Conservation (phyloP, 2,888 invertebrate species). For the Clanis bilineata region DNA sequence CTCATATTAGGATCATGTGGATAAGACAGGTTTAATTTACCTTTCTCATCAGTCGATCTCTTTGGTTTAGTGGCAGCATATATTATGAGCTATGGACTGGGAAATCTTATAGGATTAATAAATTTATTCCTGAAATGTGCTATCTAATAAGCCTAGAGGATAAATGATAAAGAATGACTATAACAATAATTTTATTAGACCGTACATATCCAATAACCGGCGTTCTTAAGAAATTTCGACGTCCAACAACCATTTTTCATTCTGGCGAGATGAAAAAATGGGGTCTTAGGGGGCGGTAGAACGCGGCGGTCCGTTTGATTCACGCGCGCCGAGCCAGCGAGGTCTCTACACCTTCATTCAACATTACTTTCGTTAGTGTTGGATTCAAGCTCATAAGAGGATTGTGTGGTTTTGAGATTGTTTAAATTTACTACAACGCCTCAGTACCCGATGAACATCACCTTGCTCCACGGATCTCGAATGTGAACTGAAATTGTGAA, state of each 20-base stretch:
- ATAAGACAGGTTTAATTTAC: no score
- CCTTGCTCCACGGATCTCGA: no score
- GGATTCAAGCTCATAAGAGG: not conserved
- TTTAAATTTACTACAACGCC: no score
- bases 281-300: constrained; percentile 53
- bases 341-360: constrained; percentile 50
- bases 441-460: no score
- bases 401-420: not conserved
- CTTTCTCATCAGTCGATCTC: no score
- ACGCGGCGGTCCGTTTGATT: constrained; percentile 56
- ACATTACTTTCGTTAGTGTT: constrained; percentile 28
- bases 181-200: constrained; percentile 25
- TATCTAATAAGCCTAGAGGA: no score
- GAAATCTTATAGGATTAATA: no score
- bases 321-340: constrained; percentile 35
- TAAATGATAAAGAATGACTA: not conserved
- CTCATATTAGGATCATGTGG: no score
- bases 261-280: constrained; percentile 58
- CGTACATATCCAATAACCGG: constrained; percentile 39
- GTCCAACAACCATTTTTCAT: constrained; percentile 66
- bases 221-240: constrained; percentile 53
- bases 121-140: no score
- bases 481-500: no score
- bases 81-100: no score
- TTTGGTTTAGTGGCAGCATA: no score